Percentiles rank a stretch among this genome's conserved stretches.
Conservation (phyloP, 2,113 vertebrate species). For the Sclerurus mexicanus region DNA sequence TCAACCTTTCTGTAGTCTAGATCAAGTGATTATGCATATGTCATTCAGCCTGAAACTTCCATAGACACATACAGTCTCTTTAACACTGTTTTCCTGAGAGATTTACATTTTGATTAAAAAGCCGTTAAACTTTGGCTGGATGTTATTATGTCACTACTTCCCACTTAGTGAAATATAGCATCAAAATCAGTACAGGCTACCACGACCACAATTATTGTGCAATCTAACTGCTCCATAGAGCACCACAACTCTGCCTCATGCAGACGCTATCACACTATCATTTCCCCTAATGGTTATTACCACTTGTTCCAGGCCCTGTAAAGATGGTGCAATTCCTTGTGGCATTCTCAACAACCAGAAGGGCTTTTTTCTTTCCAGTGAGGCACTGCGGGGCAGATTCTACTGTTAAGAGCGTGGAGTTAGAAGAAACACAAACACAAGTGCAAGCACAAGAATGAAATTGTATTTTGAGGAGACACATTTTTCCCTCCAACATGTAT, state of each 20-base stretch:
- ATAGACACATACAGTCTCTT: not conserved
- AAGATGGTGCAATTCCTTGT: not conserved
- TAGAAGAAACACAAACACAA: not conserved
- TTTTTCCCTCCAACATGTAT: not conserved
- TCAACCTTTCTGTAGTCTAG: not conserved
- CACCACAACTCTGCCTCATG: not conserved
- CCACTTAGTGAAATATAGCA: slow-evolving; percentile 36
- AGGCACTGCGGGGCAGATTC: not conserved
- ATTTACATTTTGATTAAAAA: slow-evolving; percentile 28
- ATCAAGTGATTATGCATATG: not conserved
- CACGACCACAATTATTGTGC: not conserved
- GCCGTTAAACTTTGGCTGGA: slow-evolving; percentile 20
- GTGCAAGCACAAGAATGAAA: not conserved
- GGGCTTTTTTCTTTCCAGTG: not conserved
- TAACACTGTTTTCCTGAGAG: not conserved
- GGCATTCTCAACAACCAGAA: not conserved
- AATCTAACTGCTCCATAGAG: slow-evolving; percentile 20
- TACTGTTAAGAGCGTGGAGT: not conserved
- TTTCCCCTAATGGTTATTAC: slow-evolving; percentile 20
- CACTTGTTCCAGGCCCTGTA: not conserved
- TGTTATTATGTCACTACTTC: slow-evolving; percentile 5
- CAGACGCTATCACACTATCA: not conserved
- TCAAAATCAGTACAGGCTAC: not conserved
- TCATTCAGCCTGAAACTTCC: not conserved
- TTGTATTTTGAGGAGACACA: not conserved